Conservation (phyloP, 2,797 vertebrate species). For the Telmatherina bonti region DNA sequence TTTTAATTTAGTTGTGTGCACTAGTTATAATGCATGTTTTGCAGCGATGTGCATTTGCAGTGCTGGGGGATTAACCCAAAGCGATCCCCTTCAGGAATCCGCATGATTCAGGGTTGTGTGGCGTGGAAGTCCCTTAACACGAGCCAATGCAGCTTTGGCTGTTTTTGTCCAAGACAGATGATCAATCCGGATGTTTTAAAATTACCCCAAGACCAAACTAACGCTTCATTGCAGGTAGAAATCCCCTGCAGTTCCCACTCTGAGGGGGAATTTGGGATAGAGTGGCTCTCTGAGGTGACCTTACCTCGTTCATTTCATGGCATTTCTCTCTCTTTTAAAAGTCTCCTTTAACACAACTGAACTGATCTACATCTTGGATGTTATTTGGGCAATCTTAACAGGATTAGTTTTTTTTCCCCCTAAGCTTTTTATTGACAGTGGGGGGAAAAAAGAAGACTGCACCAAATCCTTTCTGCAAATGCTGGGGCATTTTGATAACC, state of each 20-base stretch:
- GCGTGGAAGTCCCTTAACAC: constrained; percentile 14
- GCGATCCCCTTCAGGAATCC: constrained; percentile 13
- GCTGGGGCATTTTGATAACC: not conserved
- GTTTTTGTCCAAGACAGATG: not conserved
- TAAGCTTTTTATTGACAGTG: not conserved
- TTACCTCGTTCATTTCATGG: not conserved
- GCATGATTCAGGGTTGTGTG: constrained; percentile 36
- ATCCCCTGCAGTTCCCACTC: constrained; percentile 19
- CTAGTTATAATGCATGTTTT: not conserved
- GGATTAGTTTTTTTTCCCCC: too few species aligned
- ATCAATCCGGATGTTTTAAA: not conserved
- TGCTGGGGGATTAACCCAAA: constrained; percentile 6
- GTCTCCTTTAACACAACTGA: not conserved
- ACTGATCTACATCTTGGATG: not conserved
- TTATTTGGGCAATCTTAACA: not conserved
- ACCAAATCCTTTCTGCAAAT: not conserved
- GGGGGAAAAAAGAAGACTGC: not conserved
- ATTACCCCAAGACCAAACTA: not conserved
- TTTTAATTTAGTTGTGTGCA: not conserved
- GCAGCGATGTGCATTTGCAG: constrained; percentile 21
- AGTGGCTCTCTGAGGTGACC: constrained; percentile 30
- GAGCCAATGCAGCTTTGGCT: not conserved
- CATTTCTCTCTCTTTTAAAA: not conserved
- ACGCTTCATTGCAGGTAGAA: constrained; percentile 11
- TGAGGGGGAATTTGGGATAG: not conserved